A percentile compares a stretch with the other conserved stretches of the same genome.
These are phyloP conservation scores for Artemia sinica DNA, from an alignment of 2,888 invertebrate species.

Conservation along the genomic window DNA sequence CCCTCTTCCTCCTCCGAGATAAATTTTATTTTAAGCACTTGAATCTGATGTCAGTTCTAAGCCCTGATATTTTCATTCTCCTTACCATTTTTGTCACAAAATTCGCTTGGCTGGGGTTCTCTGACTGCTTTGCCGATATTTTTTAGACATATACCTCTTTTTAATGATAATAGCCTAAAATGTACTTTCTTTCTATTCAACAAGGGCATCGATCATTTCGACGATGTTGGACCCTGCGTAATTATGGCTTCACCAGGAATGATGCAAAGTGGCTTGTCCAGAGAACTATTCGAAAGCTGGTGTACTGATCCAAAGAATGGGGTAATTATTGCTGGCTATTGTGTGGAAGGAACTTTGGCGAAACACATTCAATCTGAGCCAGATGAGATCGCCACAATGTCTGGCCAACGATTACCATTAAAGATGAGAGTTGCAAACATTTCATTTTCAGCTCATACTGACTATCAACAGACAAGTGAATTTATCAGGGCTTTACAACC, in stretches of 20 bases:
- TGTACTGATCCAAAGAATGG: conserved; percentile 96
- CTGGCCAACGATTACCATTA: conserved; percentile 83
- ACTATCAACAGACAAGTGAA: conserved; percentile 92
- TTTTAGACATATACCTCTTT: no score
- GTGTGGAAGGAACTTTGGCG: conserved; percentile 74
- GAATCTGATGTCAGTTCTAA: no score
- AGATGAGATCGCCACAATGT: conserved; percentile 86
- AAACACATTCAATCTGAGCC: conserved; percentile 90
- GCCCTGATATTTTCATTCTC: no score
- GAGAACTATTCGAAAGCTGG: conserved; percentile 97
- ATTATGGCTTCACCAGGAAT: conserved; percentile 98
- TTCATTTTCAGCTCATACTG: conserved; percentile 97
- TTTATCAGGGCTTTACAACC: conserved; percentile 86
- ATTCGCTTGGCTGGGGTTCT: no score
- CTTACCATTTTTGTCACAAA: no score
- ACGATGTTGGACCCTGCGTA: conserved; percentile 98
- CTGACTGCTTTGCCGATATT: no score
- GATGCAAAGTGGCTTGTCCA: conserved; percentile 95
- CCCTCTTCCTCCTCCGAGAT: no score
- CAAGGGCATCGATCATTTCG: conserved; percentile 94
- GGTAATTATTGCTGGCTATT: conserved; percentile 91
- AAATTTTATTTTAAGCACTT: no score
- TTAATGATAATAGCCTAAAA: no score
- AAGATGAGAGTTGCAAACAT: conserved; percentile 98
- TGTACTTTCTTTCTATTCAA: no score